phyloP scores from a whole-genome alignment of 2,888 invertebrate genomes.

The Geotrupes spiniger region DNA sequence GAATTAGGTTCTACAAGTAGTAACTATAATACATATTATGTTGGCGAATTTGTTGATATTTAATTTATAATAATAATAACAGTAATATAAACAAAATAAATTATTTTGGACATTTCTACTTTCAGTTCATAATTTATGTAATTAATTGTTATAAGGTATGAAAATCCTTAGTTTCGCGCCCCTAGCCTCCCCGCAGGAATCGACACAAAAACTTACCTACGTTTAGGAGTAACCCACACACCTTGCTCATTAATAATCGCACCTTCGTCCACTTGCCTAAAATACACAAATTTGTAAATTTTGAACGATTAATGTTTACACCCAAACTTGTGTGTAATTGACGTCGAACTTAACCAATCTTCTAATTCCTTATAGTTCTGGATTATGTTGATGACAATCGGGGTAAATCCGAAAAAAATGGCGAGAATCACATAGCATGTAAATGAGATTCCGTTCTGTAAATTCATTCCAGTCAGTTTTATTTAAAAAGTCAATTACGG shows the following conservation, averaged over 20 bases:
- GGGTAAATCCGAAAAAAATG: conserved; percentile 12
- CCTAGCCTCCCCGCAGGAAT: too few relatives aligned
- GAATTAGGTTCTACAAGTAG: too few relatives aligned
- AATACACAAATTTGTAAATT: background rate
- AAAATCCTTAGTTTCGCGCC: too few relatives aligned
- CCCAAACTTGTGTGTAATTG: too few relatives aligned
- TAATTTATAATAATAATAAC: too few relatives aligned
- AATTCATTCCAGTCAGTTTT: background rate
- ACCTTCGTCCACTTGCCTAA: background rate
- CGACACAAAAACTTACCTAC: too few relatives aligned
- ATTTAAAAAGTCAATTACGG: background rate
- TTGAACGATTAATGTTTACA: background rate
- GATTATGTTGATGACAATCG: conserved; percentile 12
- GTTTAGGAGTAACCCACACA: conserved; percentile 3
- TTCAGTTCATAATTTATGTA: too few relatives aligned
- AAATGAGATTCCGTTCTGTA: conserved; percentile 11
- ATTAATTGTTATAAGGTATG: too few relatives aligned
- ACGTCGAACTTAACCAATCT: background rate
- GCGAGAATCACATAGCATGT: conserved; percentile 8
- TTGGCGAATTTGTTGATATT: too few relatives aligned
- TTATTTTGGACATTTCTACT: too few relatives aligned
- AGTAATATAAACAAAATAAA: too few relatives aligned
- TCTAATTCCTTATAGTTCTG: conserved; percentile 5
- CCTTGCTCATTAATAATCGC: background rate
- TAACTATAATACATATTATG: too few relatives aligned